Percentiles rank a stretch among this genome's conserved stretches.
These are phyloP conservation scores for Scomberomorus guttatus DNA, from an alignment of 2,797 vertebrate genomes.

Conservation along the genomic window DNA sequence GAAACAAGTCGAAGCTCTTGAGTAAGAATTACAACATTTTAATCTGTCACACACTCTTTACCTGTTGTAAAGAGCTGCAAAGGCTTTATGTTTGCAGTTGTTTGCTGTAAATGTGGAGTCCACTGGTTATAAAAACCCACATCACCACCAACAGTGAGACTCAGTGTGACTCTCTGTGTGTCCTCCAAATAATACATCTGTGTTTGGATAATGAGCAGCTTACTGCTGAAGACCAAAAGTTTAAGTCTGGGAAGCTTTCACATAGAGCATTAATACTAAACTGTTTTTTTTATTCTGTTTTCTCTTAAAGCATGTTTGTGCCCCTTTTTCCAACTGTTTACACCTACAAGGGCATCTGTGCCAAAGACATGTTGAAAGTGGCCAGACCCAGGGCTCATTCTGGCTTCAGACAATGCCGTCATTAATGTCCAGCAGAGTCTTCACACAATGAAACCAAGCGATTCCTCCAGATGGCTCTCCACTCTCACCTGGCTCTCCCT, in stretches of 20 bases:
- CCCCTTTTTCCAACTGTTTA: slow-evolving; percentile 30
- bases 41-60: slow-evolving; percentile 20
- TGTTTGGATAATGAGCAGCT: slow-evolving; percentile 50
- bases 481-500: slow-evolving; percentile 64
- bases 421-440: slow-evolving; percentile 64
- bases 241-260: slow-evolving; percentile 32
- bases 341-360: slow-evolving; percentile 29
- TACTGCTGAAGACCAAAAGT: slow-evolving; percentile 1
- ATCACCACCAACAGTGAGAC: slow-evolving; percentile 14
- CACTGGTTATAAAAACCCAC: slow-evolving; percentile 25
- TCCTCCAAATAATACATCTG: slow-evolving; percentile 19
- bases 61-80: too few relatives aligned
- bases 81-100: slow-evolving; percentile 1
- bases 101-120: slow-evolving; percentile 9
- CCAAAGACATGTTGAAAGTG: slow-evolving; percentile 35
- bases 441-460: slow-evolving; percentile 45
- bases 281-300: slow-evolving; percentile 13
- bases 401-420: slow-evolving; percentile 51
- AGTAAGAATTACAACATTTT: slow-evolving; percentile 1
- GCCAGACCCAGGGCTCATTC: slow-evolving; percentile 32
- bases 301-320: slow-evolving; percentile 5
- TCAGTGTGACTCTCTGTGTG: slow-evolving; percentile 17
- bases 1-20: slow-evolving; percentile 13
- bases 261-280: slow-evolving; percentile 10
- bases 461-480: slow-evolving; percentile 73